These are phyloP conservation scores for Drosophila tani DNA, from an alignment of 1,140 invertebrate species.

Conservation along the genomic window DNA sequence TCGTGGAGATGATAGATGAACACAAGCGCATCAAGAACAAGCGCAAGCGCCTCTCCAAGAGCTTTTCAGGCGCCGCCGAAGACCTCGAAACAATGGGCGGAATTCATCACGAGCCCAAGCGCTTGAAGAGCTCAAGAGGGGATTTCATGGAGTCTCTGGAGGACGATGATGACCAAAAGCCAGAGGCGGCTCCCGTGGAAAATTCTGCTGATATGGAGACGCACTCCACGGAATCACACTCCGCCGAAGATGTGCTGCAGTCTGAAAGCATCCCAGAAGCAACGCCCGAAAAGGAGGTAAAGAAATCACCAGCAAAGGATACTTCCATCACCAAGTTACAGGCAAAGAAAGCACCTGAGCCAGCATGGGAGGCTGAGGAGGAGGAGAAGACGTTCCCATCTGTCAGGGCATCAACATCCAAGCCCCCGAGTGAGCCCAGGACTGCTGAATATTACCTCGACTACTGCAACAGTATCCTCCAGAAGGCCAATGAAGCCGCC, in stretches of 20 bases:
- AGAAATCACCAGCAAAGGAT: neutral
- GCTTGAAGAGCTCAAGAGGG: slow-evolving; percentile 8
- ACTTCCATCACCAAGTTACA: neutral
- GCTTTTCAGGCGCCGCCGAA: slow-evolving; percentile 61
- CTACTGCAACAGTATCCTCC: slow-evolving; percentile 49
- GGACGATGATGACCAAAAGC: neutral
- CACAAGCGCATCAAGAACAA: slow-evolving; percentile 26
- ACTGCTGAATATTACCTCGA: slow-evolving; percentile 40
- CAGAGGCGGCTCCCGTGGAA: neutral
- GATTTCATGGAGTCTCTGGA: neutral
- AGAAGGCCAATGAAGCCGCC: slow-evolving; percentile 55
- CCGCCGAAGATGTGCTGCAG: neutral
- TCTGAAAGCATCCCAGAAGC: neutral
- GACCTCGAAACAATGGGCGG: slow-evolving; percentile 20
- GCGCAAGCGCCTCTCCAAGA: slow-evolving; percentile 70
- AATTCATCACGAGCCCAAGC: slow-evolving; percentile 19
- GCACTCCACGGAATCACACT: neutral
- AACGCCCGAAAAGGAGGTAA: neutral
- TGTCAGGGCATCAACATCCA: neutral
- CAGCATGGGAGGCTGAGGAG: neutral
- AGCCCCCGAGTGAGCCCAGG: slow-evolving; percentile 9
- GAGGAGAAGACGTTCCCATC: neutral
- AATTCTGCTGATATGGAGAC: neutral
- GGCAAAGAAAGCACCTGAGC: too few species aligned
- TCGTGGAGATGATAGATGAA: slow-evolving; percentile 66